A percentile compares a stretch with the other conserved stretches of the same genome.
phyloP scores from a whole-genome alignment of 2,888 invertebrate species.

The Drosophila conformis region DNA sequence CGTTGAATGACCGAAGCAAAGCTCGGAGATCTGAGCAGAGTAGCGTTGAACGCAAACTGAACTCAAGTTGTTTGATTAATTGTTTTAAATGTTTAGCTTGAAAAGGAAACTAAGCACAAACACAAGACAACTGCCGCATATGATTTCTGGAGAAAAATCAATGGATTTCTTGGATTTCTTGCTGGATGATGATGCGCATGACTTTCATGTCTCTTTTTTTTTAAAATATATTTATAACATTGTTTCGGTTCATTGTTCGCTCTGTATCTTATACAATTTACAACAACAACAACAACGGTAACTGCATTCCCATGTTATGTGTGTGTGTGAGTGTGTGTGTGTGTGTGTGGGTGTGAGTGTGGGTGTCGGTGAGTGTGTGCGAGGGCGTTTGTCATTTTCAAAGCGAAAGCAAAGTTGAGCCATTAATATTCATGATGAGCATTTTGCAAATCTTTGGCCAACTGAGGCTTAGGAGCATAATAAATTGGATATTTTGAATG shows the following conservation, averaged over 20 bases:
- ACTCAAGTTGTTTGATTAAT: slow-evolving; percentile 47
- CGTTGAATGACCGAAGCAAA: slow-evolving; percentile 37
- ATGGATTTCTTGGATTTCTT: slow-evolving; percentile 15
- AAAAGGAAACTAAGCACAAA: slow-evolving; percentile 39
- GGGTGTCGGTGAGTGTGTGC: neutral
- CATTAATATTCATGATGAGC: slow-evolving; percentile 49
- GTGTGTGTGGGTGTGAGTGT: neutral
- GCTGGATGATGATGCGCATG: slow-evolving; percentile 21
- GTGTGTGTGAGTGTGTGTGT: neutral
- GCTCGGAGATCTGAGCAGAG: slow-evolving; percentile 2
- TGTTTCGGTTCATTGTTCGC: slow-evolving; percentile 30
- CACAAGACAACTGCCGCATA: slow-evolving; percentile 12
- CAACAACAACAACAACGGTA: slow-evolving; percentile 14
- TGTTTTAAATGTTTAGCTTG: slow-evolving; percentile 36
- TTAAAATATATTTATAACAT: slow-evolving; percentile 3
- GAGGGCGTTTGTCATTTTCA: slow-evolving; percentile 36
- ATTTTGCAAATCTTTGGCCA: slow-evolving; percentile 27
- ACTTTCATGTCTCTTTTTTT: slow-evolving; percentile 29
- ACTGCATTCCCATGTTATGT: slow-evolving; percentile 18
- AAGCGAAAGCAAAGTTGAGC: slow-evolving; percentile 32
- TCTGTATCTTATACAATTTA: slow-evolving; percentile 27
- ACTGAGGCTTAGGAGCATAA: slow-evolving; percentile 19
- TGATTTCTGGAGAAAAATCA: slow-evolving; percentile 30
- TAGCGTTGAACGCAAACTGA: neutral
- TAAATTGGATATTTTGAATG: slow-evolving; percentile 8